Conservation (phyloP, 2,113 vertebrate species). For the Microtus oregoni region DNA sequence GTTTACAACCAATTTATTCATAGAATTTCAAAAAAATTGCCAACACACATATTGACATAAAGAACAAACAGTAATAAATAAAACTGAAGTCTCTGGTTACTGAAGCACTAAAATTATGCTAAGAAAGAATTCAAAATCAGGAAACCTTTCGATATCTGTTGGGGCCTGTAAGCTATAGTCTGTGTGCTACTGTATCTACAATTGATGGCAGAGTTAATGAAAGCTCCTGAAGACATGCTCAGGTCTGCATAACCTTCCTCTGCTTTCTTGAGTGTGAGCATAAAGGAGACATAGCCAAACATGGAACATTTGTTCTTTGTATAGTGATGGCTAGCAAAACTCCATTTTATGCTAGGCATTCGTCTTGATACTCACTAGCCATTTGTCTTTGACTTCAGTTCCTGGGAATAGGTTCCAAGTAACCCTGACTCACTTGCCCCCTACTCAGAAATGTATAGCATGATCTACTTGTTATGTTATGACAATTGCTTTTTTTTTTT, state of each 20-base stretch:
- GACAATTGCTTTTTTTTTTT: not conserved
- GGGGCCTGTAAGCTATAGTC: not conserved
- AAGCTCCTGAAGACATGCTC: not conserved
- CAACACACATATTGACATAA: not conserved
- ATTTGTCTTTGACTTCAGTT: not conserved
- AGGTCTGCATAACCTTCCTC: not conserved
- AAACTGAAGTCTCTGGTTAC: not conserved
- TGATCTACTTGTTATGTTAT: not conserved
- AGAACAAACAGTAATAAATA: not conserved
- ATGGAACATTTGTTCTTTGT: not conserved
- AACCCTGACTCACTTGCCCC: not conserved
- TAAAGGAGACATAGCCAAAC: not conserved
- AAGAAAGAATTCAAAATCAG: not conserved
- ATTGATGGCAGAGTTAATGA: not conserved
- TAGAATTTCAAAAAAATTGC: not conserved
- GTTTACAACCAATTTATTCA: not conserved
- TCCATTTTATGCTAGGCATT: not conserved
- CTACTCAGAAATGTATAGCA: not conserved
- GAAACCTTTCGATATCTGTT: not conserved
- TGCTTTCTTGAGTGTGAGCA: not conserved
- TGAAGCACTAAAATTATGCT: not conserved
- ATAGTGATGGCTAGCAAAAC: not conserved
- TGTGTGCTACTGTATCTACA: not conserved
- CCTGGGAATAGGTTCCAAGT: not conserved
- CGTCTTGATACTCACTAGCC: not conserved